Evolutionary conservation across 1,140 invertebrate genomes (phyloP).

Genomic region (Ips nitidus): DNA sequence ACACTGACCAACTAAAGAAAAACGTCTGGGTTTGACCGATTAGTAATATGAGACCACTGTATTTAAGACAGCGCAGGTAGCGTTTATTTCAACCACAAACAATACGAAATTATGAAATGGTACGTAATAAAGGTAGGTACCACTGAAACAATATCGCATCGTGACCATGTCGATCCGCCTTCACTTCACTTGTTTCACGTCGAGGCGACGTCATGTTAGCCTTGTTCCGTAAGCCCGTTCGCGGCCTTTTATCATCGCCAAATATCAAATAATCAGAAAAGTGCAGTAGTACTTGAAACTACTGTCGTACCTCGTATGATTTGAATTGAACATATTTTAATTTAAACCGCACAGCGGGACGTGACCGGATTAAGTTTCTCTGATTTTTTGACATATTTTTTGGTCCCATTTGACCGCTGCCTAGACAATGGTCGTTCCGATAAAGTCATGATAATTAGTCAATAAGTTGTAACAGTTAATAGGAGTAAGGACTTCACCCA

Average conservation of each 20-base stretch:
- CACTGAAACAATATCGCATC: constrained; percentile 32
- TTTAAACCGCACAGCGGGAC: constrained; percentile 1
- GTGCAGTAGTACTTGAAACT: constrained; percentile 21
- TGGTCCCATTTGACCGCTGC: background rate
- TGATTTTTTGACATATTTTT: constrained; percentile 1
- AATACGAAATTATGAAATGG: constrained; percentile 29
- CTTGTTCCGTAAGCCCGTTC: constrained; percentile 24
- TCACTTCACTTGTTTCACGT: constrained; percentile 33
- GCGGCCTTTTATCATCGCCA: constrained; percentile 15
- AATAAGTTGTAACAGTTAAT: constrained; percentile 32
- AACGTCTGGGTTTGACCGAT: too few relatives aligned
- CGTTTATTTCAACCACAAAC: background rate
- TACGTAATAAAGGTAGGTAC: constrained; percentile 14
- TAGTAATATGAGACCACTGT: too few relatives aligned
- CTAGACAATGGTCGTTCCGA: background rate
- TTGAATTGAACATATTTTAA: constrained; percentile 2
- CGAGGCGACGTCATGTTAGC: constrained; percentile 33
- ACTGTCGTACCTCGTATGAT: constrained; percentile 11
- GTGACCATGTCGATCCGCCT: constrained; percentile 32
- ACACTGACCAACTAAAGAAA: too few relatives aligned
- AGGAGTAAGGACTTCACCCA: constrained; percentile 36
- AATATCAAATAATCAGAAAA: constrained; percentile 19
- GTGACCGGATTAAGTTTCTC: constrained; percentile 1
- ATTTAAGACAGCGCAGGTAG: background rate
- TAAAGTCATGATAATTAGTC: constrained; percentile 30